phyloP scores from a whole-genome alignment of 1,140 invertebrate species.

The Centruroides sculpturatus region DNA sequence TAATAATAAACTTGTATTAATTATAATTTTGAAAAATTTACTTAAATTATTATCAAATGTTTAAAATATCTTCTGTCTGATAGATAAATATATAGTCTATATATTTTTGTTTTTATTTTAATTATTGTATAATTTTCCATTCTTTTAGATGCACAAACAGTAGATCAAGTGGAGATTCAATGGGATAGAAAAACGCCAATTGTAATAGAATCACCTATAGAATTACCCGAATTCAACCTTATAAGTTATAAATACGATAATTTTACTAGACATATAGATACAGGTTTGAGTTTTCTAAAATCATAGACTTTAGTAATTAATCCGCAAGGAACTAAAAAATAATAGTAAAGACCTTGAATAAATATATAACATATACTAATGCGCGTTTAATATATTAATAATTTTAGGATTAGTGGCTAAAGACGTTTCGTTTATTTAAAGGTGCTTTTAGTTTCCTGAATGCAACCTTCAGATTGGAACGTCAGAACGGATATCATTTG shows the following conservation, averaged over 20 bases:
- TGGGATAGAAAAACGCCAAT: conserved; percentile 13
- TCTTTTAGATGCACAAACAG: conserved; percentile 16
- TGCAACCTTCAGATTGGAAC: conserved; percentile 16
- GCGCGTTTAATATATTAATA: no score
- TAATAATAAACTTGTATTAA: no score
- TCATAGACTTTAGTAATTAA: no score
- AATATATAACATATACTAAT: no score
- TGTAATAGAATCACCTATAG: conserved; percentile 15
- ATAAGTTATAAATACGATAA: conserved; percentile 1
- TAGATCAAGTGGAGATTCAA: conserved; percentile 15
- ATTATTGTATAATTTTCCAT: neutral
- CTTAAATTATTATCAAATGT: no score
- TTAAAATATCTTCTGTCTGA: no score
- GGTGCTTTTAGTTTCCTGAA: conserved; percentile 20
- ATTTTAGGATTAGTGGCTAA: no score
- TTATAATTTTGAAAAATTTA: no score
- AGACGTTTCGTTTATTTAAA: neutral
- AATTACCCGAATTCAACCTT: conserved; percentile 16
- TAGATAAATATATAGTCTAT: no score
- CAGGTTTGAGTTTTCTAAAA: conserved; percentile 6
- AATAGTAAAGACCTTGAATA: no score
- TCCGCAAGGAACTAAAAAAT: no score
- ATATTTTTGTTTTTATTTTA: no score
- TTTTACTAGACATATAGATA: conserved; percentile 17
- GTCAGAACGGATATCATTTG: conserved; percentile 53